Evolutionary conservation across 2,113 vertebrate species (phyloP), one percentile per base, ranked within the genome.

Genomic region (Mellivora capensis): DNA sequence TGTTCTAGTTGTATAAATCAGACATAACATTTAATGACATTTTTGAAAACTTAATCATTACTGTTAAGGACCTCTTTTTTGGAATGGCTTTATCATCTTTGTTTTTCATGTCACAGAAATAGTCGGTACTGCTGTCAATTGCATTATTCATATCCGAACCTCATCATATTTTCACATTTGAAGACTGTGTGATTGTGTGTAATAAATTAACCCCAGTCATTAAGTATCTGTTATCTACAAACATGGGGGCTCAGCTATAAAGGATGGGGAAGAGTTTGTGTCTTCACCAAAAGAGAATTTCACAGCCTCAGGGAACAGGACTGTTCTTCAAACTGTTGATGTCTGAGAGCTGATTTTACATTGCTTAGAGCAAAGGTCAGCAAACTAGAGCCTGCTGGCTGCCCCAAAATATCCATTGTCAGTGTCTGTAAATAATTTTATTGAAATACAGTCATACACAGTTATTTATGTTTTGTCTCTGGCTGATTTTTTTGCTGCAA

Each of bases 371-470:
- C 31, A 49, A 74, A 23, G 49, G 27, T 83, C 80, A 80, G 57
- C 57, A 64, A 90, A 72, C 13, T 54, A 71, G 84, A 42, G 4
- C 14, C 23, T 29, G 1, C 9, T n/a, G 18, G 1, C 79, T 61
- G 59, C 23, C 59, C 77, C 9, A 34, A 94, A 83, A 77, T 74
- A 87, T 6, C 76, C n/a, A 57, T 34, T 74, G 74, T 44, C 31
- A 83, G 20, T 57, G 82, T 94, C 82, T 87, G 21, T 87, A 93
- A 94, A 69, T 81, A 85, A 59, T 77, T 93, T 90, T 85, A 94
- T 44, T 59, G 42, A 91, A 94, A 85, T 27, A 59, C 17, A 42
- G 20, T 23, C 13, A 44, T 79, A 9, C 17, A 27, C 17, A 72
- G 37, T 83, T 87, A 82, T 57, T 83, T 82, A 57, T 20, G 7